Percentiles rank a stretch among this genome's conserved stretches.
Conservation (phyloP, 2,888 invertebrate species). For the Thyatira batis region DNA sequence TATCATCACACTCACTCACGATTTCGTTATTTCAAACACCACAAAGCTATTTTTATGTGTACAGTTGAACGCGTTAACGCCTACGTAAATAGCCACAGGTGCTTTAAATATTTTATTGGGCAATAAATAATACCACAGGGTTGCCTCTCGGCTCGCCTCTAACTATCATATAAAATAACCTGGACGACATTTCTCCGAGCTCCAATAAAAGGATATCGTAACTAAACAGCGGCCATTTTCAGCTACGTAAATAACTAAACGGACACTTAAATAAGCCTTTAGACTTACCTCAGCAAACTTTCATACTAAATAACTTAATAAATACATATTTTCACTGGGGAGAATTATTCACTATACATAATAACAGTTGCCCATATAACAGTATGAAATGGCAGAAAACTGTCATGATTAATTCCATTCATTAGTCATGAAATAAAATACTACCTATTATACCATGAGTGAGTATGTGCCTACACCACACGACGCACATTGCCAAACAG, state of each 20-base stretch:
- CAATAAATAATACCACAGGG: conserved; percentile 52
- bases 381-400: too few relatives aligned
- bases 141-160: conserved; percentile 29
- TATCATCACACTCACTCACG: conserved; percentile 12
- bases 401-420: too few relatives aligned
- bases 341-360: background rate
- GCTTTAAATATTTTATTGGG: conserved; percentile 61
- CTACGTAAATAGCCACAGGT: conserved; percentile 56
- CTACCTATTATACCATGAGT: too few relatives aligned
- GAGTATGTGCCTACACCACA: too few relatives aligned
- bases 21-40: conserved; percentile 1
- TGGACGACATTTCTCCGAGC: conserved; percentile 11
- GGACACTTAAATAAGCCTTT: background rate
- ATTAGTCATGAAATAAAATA: background rate
- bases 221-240: background rate
- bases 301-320: background rate
- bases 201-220: background rate
- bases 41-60: conserved; percentile 14
- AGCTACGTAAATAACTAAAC: background rate
- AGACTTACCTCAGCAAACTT: background rate
- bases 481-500: background rate
- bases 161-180: conserved; percentile 42
- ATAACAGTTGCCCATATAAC: background rate
- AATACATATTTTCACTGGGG: background rate
- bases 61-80: conserved; percentile 33